Base-by-base conservation (phyloP, 2,113 vertebrate species). In the Neomonachus schauinslandi region DNA sequence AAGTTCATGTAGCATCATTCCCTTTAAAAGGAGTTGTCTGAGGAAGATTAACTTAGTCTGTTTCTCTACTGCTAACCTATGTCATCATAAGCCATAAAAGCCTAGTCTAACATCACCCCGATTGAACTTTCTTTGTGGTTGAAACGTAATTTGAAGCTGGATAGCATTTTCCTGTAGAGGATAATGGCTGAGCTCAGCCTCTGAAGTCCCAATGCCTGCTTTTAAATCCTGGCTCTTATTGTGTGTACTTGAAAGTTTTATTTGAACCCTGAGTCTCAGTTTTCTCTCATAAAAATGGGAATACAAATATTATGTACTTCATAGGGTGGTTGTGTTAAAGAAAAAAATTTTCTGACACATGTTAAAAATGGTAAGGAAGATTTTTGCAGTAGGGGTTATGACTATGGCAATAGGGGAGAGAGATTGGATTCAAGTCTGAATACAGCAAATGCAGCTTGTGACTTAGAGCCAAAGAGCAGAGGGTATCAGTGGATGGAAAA, bases 111-210 rank as follows among this genome's bases (percentile, higher is more conserved):
- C 59, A 82, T 94, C 65, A 94, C 21, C 49, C 33, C 0, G 1
- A 9, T 24, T 81, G 90, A 97, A 95, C 76, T 88, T 77, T 95
- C 77, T 95, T 65, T 95, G 42, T 33, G 46, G 36, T 57, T 83
- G 55, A 94, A 88, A 94, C 24, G 49, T 63, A 87, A 92, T 96
- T 95, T 93, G 26, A 97, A 97, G 61, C 80, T 71, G 79, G 95
- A 87, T 42, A 51, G 14, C 24, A 10, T 89, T 96, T 95, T 93
- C 55, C 55, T 87, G 12, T 51, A 71, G 57, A 92, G 31, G 53
- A 65, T 16, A 67, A 55, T 53, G 8, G 15, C 31, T 92, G 33
- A 94, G 24, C 39, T 96, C n/a, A 90, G 63, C 21, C n/a, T 96
- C 76, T 76, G 72, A 95, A 92, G 86, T 92, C 42, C 71, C 19